Evolutionary conservation across 2,888 invertebrate species (phyloP).

Genomic region (Caenorhabditis auriculariae): DNA sequence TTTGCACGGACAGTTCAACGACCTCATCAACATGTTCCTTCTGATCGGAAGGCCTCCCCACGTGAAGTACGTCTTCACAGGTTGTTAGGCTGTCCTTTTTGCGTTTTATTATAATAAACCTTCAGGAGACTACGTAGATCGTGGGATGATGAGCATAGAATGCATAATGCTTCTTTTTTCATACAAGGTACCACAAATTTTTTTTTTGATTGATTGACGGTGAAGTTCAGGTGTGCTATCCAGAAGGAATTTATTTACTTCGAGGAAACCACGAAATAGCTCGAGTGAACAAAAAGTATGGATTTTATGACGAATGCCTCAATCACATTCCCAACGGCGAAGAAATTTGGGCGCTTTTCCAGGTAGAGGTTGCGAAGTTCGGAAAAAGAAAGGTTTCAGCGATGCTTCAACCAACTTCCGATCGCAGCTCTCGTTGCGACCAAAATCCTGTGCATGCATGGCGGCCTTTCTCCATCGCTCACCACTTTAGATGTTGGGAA

Average conservation of each 20-base stretch:
- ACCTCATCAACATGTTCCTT: slow-evolving; percentile 48
- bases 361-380: slow-evolving; percentile 10
- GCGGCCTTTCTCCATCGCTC: slow-evolving; percentile 46
- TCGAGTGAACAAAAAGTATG: slow-evolving; percentile 46
- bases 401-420: slow-evolving; percentile 46
- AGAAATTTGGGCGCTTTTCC: slow-evolving; percentile 42
- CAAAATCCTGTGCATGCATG: slow-evolving; percentile 47
- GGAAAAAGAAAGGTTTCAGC: slow-evolving; percentile 9
- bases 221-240: slow-evolving; percentile 30
- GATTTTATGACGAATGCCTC: slow-evolving; percentile 43
- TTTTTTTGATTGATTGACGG: too few species aligned
- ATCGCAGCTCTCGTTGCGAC: slow-evolving; percentile 39
- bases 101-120: not conserved
- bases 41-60: slow-evolving; percentile 42
- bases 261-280: slow-evolving; percentile 53
- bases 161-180: slow-evolving; percentile 45
- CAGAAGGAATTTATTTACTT: slow-evolving; percentile 33
- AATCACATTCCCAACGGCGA: slow-evolving; percentile 16
- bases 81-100: not conserved
- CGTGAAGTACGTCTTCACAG: slow-evolving; percentile 43
- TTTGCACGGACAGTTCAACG: slow-evolving; percentile 45
- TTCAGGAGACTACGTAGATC: slow-evolving; percentile 49
- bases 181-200: slow-evolving; percentile 30
- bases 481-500: slow-evolving; percentile 32
- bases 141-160: slow-evolving; percentile 43